Conservation (phyloP, 2,113 vertebrate genomes). For the pig (Sus scrofa) region DNA sequence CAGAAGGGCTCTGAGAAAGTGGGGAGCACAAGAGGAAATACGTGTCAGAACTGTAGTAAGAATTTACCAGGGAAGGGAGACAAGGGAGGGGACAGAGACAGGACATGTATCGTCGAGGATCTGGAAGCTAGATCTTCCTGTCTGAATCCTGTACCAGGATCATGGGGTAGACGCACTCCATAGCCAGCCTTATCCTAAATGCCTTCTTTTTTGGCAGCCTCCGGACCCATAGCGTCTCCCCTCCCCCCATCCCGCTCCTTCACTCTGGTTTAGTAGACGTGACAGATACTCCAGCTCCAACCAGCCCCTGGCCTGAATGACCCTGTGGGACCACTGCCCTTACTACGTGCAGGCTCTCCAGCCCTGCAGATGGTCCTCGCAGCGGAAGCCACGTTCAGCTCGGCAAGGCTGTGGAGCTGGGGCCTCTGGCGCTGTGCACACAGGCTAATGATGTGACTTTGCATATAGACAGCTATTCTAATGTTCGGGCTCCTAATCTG, state of each 20-base stretch:
- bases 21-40: not conserved
- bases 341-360: not conserved
- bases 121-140: not conserved
- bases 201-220: not conserved
- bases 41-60: not conserved
- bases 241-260: not conserved
- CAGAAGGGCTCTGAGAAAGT: not conserved
- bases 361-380: not conserved
- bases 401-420: not conserved
- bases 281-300: not conserved
- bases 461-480: constrained; percentile 53
- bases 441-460: constrained; percentile 31
- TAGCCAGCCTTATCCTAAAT: not conserved
- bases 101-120: not conserved
- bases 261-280: not conserved
- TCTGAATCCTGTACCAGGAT: not conserved
- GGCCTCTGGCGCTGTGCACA: not conserved
- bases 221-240: not conserved
- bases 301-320: not conserved
- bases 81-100: not conserved
- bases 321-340: not conserved
- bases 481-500: not conserved
- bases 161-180: not conserved
- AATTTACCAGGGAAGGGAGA: not conserved
- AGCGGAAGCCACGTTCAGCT: not conserved